Conservation (phyloP, 2,797 vertebrate species). For the Chaenodraco wilsoni region DNA sequence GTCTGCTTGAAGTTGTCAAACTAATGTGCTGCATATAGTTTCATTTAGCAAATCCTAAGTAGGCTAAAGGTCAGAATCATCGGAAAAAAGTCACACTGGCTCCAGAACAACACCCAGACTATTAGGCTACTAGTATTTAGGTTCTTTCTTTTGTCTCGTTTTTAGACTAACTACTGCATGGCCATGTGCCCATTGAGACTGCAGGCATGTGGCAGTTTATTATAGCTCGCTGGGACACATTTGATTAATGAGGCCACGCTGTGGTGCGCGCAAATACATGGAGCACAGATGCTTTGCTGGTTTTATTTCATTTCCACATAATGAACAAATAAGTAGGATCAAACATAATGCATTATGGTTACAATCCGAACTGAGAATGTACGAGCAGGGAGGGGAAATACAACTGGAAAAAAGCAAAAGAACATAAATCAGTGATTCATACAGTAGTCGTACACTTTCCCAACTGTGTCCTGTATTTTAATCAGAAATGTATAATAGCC, state of each 20-base stretch:
- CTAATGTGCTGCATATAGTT: conserved; percentile 4
- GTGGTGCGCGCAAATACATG: not conserved
- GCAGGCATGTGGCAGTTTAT: not conserved
- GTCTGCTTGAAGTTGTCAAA: conserved; percentile 10
- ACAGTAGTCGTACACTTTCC: not conserved
- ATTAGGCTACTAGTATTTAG: not conserved
- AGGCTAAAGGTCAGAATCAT: conserved; percentile 17
- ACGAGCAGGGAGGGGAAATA: not conserved
- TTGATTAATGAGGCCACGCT: conserved; percentile 34
- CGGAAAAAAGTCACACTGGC: conserved; percentile 11
- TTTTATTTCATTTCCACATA: conserved; percentile 31
- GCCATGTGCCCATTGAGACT: not conserved
- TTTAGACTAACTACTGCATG: not conserved
- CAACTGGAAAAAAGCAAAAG: not conserved
- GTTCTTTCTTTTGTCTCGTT: not conserved
- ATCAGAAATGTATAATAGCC: not conserved
- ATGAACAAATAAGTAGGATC: conserved; percentile 24
- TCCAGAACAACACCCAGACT: too few relatives aligned
- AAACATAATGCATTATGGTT: conserved; percentile 7
- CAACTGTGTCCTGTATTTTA: not conserved
- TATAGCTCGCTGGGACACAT: not conserved
- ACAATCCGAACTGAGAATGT: not conserved
- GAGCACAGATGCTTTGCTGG: conserved; percentile 21
- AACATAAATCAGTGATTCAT: not conserved
- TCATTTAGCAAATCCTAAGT: not conserved